Evolutionary conservation across 2,888 invertebrate species (phyloP).

Genomic region (Hetaerina titia): DNA sequence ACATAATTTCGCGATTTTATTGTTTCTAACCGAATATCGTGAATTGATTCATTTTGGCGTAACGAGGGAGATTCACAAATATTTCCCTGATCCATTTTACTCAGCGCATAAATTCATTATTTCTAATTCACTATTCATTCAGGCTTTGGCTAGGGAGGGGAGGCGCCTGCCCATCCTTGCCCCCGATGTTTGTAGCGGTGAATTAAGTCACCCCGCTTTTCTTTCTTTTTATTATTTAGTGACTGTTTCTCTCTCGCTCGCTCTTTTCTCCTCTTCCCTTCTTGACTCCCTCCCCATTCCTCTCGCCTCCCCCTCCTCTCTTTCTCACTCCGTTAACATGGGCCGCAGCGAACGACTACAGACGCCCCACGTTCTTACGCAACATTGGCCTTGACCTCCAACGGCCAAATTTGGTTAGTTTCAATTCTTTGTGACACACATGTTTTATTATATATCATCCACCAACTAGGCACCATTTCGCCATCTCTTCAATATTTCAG

Average conservation of each 20-base stretch:
- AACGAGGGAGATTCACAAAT: not conserved
- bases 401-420: constrained; percentile 21
- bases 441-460: not conserved
- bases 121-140: not conserved
- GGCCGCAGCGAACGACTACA: not conserved
- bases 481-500: not conserved
- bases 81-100: not conserved
- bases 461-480: not conserved
- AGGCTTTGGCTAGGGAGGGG: not conserved
- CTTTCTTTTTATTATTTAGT: not conserved
- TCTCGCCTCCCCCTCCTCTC: too few relatives aligned
- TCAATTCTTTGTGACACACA: constrained; percentile 3
- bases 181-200: not conserved
- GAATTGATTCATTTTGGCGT: not conserved
- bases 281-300: not conserved
- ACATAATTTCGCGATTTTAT: too few relatives aligned
- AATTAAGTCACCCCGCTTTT: not conserved
- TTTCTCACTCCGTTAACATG: not conserved
- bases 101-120: not conserved
- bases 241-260: too few relatives aligned
- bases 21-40: not conserved
- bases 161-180: not conserved
- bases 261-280: too few relatives aligned
- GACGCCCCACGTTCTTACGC: not conserved
- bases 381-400: constrained; percentile 13